phyloP scores from a whole-genome alignment of 2,797 vertebrate genomes.

The Acipenser oxyrinchus region DNA sequence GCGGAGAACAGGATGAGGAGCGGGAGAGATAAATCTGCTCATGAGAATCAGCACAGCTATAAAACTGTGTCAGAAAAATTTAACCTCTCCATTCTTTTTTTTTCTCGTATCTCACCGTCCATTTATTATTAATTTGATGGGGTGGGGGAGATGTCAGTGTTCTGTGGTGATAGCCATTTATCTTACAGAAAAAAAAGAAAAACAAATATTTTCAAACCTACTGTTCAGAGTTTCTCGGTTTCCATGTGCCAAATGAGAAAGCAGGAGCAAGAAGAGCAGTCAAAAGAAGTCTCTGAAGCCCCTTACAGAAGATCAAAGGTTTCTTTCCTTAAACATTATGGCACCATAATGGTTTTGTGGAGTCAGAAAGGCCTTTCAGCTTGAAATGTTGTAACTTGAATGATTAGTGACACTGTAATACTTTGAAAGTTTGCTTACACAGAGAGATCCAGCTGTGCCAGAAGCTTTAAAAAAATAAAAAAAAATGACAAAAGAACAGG shows the following conservation, averaged over 20 bases:
- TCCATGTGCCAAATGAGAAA: constrained; percentile 37
- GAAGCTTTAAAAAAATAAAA: constrained; percentile 57
- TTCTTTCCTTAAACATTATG: constrained; percentile 41
- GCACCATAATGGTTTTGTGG: constrained; percentile 40
- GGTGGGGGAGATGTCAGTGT: constrained; percentile 49
- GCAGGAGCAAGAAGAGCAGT: constrained; percentile 32
- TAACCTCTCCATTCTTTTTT: constrained; percentile 59
- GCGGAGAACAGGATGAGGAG: constrained; percentile 23
- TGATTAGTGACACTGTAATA: constrained; percentile 60
- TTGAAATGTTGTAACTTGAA: constrained; percentile 48
- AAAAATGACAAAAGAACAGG: constrained; percentile 28
- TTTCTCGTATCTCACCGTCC: constrained; percentile 54
- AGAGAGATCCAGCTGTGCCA: constrained; percentile 64
- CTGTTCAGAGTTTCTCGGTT: constrained; percentile 43
- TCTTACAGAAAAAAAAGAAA: constrained; percentile 31
- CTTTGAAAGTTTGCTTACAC: constrained; percentile 55
- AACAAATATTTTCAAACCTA: constrained; percentile 23
- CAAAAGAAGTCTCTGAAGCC: constrained; percentile 38
- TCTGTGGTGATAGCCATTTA: constrained; percentile 49
- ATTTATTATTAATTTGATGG: constrained; percentile 69
- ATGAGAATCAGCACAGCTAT: constrained; percentile 50
- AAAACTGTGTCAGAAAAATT: constrained; percentile 63
- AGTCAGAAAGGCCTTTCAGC: constrained; percentile 47
- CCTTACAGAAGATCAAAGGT: constrained; percentile 49
- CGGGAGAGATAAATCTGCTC: constrained; percentile 47